These are phyloP conservation scores for Tor tambroides DNA, from an alignment of 2,113 vertebrate species.

Conservation along the genomic window DNA sequence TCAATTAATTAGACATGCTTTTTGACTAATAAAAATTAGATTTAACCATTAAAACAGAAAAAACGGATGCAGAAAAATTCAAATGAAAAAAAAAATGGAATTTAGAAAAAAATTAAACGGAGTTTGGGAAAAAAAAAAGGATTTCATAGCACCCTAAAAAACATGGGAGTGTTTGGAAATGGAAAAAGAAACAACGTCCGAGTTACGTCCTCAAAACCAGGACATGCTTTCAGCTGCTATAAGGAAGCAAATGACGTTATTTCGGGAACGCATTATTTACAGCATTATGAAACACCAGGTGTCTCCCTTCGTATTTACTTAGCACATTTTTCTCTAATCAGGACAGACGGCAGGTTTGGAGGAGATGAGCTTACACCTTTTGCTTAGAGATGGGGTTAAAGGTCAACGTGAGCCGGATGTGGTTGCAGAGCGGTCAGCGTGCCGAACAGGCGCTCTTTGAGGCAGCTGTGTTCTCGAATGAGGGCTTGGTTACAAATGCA, in stretches of 20 bases:
- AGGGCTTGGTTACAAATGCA: slow-evolving; percentile 4
- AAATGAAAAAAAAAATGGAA: too few relatives aligned
- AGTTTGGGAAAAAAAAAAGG: too few relatives aligned
- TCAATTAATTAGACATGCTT: too few relatives aligned
- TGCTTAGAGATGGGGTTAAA: slow-evolving; percentile 43
- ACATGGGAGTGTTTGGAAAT: too few relatives aligned
- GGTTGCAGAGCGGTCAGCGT: background rate
- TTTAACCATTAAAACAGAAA: too few relatives aligned
- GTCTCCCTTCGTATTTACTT: slow-evolving; percentile 52
- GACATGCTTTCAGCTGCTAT: slow-evolving; percentile 40
- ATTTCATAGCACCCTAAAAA: too few relatives aligned
- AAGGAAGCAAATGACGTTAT: slow-evolving; percentile 37
- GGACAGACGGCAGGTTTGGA: slow-evolving; percentile 2
- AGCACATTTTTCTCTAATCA: slow-evolving; percentile 9
- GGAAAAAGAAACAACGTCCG: background rate
- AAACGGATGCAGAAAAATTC: too few relatives aligned
- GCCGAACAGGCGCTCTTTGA: background rate
- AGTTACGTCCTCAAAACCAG: background rate
- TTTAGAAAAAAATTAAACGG: too few relatives aligned
- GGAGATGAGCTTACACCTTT: slow-evolving; percentile 37
- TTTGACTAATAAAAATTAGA: too few relatives aligned
- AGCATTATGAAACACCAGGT: slow-evolving; percentile 54
- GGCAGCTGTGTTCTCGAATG: slow-evolving; percentile 16
- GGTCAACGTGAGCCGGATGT: slow-evolving; percentile 47
- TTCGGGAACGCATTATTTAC: slow-evolving; percentile 48